Conservation (phyloP, 2,113 vertebrate genomes). For the Daubentonia madagascariensis region DNA sequence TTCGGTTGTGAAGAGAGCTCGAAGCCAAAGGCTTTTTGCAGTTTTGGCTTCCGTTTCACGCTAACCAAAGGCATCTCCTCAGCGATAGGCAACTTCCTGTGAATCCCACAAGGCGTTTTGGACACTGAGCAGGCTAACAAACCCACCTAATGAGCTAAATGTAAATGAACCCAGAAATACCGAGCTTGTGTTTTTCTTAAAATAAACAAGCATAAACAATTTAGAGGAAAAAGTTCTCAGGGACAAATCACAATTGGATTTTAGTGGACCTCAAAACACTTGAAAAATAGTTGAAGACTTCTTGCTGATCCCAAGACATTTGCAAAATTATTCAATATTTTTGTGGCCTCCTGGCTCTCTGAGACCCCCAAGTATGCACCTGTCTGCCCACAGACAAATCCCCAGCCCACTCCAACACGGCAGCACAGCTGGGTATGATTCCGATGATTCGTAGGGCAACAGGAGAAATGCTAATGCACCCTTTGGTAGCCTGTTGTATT, state of each 20-base stretch:
- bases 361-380: background rate
- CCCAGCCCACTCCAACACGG: background rate
- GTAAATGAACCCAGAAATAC: conserved; percentile 39
- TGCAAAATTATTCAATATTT: conserved; percentile 8
- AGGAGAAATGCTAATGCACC: background rate
- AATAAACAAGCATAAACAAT: conserved; percentile 54
- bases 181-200: conserved; percentile 39
- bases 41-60: background rate
- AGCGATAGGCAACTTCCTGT: background rate
- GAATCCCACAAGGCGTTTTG: background rate
- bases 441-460: fast-evolving
- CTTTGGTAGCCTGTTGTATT: no score
- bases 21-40: background rate
- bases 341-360: background rate
- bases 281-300: background rate
- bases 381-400: background rate
- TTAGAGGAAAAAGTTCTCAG: background rate
- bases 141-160: background rate
- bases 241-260: conserved; percentile 30
- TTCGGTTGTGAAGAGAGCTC: background rate
- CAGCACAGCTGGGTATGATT: background rate
- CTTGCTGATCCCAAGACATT: background rate
- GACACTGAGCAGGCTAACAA: conserved; percentile 17
- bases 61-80: background rate
- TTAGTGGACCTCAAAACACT: background rate